Conservation (phyloP, 23 tunicate species). For the Halocynthia roretzi region DNA sequence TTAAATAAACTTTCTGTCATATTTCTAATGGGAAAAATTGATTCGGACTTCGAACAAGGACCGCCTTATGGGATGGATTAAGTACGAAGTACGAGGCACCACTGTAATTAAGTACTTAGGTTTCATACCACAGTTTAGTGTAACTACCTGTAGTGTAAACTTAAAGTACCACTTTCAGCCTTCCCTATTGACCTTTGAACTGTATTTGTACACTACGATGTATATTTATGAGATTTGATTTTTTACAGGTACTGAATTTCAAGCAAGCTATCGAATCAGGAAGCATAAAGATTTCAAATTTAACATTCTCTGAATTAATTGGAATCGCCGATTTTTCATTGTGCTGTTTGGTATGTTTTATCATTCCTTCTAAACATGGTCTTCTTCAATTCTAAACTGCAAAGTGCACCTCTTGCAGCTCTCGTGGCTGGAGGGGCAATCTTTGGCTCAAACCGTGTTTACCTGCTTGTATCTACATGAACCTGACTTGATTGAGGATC, state of each 20-base stretch:
- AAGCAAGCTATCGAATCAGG: conserved; percentile 39
- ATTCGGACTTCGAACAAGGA: too few species aligned
- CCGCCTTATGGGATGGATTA: too few species aligned
- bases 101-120: too few species aligned
- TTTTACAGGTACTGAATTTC: conserved; percentile 49
- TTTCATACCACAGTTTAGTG: too few species aligned
- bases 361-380: background rate
- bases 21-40: too few species aligned
- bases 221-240: background rate
- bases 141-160: too few species aligned
- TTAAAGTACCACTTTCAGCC: too few species aligned
- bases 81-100: too few species aligned
- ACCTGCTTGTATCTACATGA: conserved; percentile 84
- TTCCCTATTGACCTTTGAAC: too few species aligned
- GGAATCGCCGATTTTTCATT: conserved; percentile 54
- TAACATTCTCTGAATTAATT: conserved; percentile 49
- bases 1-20: too few species aligned
- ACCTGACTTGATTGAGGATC: conserved; percentile 55
- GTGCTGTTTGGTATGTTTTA: conserved; percentile 21
- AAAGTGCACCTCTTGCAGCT: conserved; percentile 24
- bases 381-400: background rate
- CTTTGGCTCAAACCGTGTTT: conserved; percentile 83
- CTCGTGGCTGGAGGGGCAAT: conserved; percentile 94
- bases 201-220: background rate
- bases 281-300: conserved; percentile 44